Conservation (phyloP, 2,113 vertebrate species). For the Rallus limicola region DNA sequence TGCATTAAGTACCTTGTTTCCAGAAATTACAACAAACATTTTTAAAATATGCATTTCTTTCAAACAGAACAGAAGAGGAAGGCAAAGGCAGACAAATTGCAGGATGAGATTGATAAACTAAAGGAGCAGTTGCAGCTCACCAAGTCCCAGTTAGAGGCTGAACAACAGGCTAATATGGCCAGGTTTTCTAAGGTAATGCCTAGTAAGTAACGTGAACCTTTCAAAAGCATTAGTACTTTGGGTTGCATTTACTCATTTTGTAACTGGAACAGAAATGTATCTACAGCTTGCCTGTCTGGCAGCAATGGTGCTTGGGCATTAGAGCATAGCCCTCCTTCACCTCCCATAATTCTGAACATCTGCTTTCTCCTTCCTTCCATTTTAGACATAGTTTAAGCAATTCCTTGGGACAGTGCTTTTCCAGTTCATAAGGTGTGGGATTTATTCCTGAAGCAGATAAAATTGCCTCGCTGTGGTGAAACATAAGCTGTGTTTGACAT, state of each 20-base stretch:
- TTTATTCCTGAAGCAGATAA: not conserved
- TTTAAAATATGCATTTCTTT: conserved; percentile 34
- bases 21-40: not conserved
- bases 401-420: not conserved
- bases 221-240: not conserved
- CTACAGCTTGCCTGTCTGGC: not conserved
- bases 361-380: not conserved
- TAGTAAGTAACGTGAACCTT: not conserved
- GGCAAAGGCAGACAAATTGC: conserved; percentile 76
- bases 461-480: not conserved
- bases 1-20: not conserved
- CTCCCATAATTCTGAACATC: not conserved
- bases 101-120: conserved; percentile 82
- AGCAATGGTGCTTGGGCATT: not conserved
- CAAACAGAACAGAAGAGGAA: conserved; percentile 81
- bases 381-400: not conserved
- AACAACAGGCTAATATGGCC: conserved; percentile 76
- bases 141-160: conserved; percentile 83
- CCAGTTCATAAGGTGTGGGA: not conserved
- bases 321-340: rapidly evolving
- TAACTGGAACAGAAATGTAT: not conserved
- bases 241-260: not conserved
- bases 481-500: not conserved
- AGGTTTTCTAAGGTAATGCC: conserved; percentile 80
- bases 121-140: conserved; percentile 84